Conservation (phyloP, 2,888 invertebrate genomes). For the Drosophila planitibia region DNA sequence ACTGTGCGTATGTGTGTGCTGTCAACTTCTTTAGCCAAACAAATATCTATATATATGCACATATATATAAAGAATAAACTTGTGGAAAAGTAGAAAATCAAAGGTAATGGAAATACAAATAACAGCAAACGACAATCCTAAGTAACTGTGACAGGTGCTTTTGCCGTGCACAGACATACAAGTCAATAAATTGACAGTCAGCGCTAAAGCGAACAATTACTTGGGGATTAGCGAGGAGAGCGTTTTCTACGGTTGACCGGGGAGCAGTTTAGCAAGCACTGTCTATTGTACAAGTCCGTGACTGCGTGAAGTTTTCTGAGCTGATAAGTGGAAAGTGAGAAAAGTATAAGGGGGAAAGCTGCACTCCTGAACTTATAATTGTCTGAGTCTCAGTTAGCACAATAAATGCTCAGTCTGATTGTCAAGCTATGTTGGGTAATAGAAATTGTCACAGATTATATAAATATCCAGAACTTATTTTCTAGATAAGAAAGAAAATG, state of each 20-base stretch:
- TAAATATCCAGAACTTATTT: not conserved
- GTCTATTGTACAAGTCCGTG: slow-evolving; percentile 4
- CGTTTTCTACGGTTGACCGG: slow-evolving; percentile 25
- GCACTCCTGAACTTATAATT: slow-evolving; percentile 34
- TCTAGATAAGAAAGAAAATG: not conserved
- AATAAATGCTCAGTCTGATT: slow-evolving; percentile 3
- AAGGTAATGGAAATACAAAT: slow-evolving; percentile 41
- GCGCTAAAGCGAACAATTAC: slow-evolving; percentile 72
- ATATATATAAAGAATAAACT: not conserved
- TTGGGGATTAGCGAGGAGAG: slow-evolving; percentile 66
- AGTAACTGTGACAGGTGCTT: slow-evolving; percentile 69
- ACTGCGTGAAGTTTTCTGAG: slow-evolving; percentile 9
- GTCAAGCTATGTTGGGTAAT: not conserved
- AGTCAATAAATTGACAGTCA: slow-evolving; percentile 76
- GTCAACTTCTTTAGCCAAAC: slow-evolving; percentile 39
- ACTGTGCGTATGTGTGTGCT: slow-evolving; percentile 49
- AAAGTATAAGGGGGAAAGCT: not conserved
- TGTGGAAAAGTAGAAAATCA: slow-evolving; percentile 44
- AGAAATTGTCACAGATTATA: not conserved
- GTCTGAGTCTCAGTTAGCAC: not conserved
- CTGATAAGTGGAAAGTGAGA: not conserved
- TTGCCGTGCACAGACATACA: slow-evolving; percentile 39
- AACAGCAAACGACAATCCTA: slow-evolving; percentile 44
- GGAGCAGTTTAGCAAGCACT: slow-evolving; percentile 1
- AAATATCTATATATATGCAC: not conserved